phyloP scores from a whole-genome alignment of 2,113 vertebrate genomes.

The Syngnathus typhle region DNA sequence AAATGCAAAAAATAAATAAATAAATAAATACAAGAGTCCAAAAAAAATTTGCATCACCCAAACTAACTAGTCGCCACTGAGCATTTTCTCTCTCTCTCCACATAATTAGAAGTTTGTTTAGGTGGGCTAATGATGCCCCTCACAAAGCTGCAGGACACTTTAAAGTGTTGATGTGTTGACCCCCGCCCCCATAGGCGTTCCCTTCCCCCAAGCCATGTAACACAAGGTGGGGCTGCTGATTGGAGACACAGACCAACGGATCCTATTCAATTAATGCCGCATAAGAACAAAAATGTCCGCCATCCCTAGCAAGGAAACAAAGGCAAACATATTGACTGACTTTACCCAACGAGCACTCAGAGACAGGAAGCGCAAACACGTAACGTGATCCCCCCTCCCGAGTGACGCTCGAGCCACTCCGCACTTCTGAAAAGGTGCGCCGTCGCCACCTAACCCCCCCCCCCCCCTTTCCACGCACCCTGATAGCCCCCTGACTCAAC shows the following conservation, averaged over 20 bases:
- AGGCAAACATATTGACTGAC: background rate
- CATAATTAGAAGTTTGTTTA: conserved; percentile 70
- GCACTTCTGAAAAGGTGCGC: conserved; percentile 14
- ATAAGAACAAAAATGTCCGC: too few species aligned
- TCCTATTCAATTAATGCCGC: too few species aligned
- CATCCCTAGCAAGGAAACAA: background rate
- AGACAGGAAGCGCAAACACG: conserved; percentile 37
- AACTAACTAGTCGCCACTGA: background rate
- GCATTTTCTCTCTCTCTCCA: conserved; percentile 46
- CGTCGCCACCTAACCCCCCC: background rate
- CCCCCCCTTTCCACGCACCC: conserved; percentile 4
- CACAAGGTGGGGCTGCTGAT: conserved; percentile 55
- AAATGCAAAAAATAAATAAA: background rate
- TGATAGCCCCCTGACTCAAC: conserved; percentile 14
- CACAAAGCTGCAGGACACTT: conserved; percentile 33
- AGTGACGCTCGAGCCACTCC: conserved; percentile 42
- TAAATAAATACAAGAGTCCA: background rate
- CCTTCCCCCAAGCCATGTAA: conserved; percentile 29
- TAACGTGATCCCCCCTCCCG: conserved; percentile 43
- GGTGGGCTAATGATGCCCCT: conserved; percentile 52
- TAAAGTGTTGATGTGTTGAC: conserved; percentile 56
- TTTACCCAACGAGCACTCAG: background rate
- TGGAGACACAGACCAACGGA: conserved; percentile 48
- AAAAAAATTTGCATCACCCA: background rate
- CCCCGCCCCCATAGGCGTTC: background rate